phyloP scores from a whole-genome alignment of 1,140 invertebrate species.

The Drosophila dunni region DNA sequence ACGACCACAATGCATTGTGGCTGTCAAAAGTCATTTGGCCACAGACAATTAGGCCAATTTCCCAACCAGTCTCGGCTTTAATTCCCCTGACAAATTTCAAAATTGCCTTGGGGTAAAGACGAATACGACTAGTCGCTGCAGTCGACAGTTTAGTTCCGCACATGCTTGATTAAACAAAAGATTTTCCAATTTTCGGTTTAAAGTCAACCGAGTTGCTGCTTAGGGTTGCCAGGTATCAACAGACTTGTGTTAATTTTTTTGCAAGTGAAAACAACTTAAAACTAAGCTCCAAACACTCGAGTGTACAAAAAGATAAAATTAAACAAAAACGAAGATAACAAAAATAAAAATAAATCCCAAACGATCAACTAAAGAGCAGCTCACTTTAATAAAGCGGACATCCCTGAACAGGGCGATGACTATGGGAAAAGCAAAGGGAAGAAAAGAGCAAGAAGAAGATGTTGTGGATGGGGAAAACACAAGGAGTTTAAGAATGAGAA shows the following conservation, averaged over 20 bases:
- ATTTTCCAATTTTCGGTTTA: not conserved
- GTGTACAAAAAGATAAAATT: not conserved
- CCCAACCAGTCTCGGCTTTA: conserved; percentile 41
- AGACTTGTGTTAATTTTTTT: conserved; percentile 6
- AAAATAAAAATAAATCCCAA: conserved; percentile 31
- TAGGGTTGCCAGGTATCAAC: conserved; percentile 1
- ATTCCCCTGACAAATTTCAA: conserved; percentile 32
- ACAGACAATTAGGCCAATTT: conserved; percentile 44
- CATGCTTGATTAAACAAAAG: conserved; percentile 1
- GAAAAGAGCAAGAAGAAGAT: not conserved
- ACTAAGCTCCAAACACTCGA: conserved; percentile 46
- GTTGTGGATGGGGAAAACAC: no score
- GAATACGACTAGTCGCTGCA: no score
- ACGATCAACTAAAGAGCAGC: conserved; percentile 52
- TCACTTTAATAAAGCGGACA: conserved; percentile 40
- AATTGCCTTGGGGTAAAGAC: conserved; percentile 4
- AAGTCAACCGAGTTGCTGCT: not conserved
- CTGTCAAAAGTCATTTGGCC: conserved; percentile 42
- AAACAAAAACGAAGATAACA: conserved; percentile 1
- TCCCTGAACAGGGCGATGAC: conserved; percentile 19
- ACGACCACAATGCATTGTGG: conserved; percentile 2
- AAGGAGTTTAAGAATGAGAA: no score
- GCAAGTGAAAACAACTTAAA: conserved; percentile 33
- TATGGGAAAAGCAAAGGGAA: not conserved
- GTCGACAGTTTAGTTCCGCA: conserved; percentile 9